phyloP scores from a whole-genome alignment of 1,140 invertebrate genomes.

The Saccostrea glomerata region DNA sequence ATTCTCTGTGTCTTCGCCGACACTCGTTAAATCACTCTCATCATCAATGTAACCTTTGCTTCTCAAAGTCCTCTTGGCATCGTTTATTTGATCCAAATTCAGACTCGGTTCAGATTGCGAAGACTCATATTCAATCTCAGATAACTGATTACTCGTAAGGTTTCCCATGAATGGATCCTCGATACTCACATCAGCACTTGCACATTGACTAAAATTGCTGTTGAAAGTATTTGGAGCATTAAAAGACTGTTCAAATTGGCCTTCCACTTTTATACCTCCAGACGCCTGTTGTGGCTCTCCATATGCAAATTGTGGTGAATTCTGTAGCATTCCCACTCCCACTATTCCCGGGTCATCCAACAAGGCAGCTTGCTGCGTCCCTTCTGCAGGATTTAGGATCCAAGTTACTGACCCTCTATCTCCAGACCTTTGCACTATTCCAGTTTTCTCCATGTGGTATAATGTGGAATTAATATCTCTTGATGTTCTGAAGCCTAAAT shows the following conservation, averaged over 20 bases:
- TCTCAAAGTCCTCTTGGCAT: not conserved
- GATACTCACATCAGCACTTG: not conserved
- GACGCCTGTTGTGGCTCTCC: not conserved
- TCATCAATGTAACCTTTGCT: not conserved
- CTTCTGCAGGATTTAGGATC: slow-evolving; percentile 38
- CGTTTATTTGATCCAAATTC: slow-evolving; percentile 17
- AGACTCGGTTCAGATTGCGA: not conserved
- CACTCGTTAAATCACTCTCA: not conserved
- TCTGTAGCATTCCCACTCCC: not conserved
- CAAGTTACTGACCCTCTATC: not conserved
- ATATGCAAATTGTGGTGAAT: not conserved
- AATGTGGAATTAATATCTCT: slow-evolving; percentile 71
- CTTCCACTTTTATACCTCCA: not conserved
- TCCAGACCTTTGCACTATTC: not conserved
- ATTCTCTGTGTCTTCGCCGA: not conserved
- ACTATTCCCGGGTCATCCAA: not conserved
- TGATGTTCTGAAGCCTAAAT: slow-evolving; percentile 65
- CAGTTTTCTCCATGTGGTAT: slow-evolving; percentile 61
- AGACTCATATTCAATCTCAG: not conserved
- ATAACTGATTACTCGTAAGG: not conserved
- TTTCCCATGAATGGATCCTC: slow-evolving; percentile 11
- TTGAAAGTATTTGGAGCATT: not conserved
- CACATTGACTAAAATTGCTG: not conserved
- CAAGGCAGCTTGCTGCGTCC: not conserved
- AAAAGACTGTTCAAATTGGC: not conserved